A percentile compares a stretch with the other conserved stretches of the same genome.
Evolutionary conservation across 2,113 vertebrate genomes (phyloP).

Genomic region (Brachyhypopomus occidentalis): DNA sequence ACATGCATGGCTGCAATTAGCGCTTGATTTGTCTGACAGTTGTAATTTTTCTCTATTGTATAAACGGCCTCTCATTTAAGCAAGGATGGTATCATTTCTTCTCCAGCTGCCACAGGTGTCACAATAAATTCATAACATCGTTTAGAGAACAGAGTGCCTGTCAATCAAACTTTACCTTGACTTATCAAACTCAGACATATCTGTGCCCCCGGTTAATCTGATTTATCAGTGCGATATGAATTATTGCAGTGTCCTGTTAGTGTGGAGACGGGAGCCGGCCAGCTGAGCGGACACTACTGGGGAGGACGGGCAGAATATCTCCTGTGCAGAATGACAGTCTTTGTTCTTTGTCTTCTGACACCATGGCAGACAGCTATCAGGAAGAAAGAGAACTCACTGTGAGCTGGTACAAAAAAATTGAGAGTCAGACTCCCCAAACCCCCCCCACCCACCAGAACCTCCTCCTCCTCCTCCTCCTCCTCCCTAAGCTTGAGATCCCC

Average conservation of each 20-base stretch:
- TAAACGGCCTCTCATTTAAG: constrained; percentile 40
- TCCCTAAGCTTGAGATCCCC: constrained; percentile 57
- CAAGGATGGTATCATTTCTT: constrained; percentile 46
- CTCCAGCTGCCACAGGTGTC: constrained; percentile 48
- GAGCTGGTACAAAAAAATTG: constrained; percentile 66
- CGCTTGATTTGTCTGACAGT: constrained; percentile 52
- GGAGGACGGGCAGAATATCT: constrained; percentile 70
- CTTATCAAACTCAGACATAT: constrained; percentile 34
- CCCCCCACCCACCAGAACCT: no score
- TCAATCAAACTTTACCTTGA: constrained; percentile 52
- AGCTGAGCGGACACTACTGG: constrained; percentile 39
- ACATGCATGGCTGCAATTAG: constrained; percentile 53
- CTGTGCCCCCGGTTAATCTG: constrained; percentile 38
- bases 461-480: constrained; percentile 2
- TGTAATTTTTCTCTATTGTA: constrained; percentile 54
- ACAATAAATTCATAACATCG: constrained; percentile 54
- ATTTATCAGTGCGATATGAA: constrained; percentile 23
- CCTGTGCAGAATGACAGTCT: constrained; percentile 74
- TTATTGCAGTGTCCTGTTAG: constrained; percentile 24
- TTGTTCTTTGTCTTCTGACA: constrained; percentile 80
- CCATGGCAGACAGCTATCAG: constrained; percentile 80
- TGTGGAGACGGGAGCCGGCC: constrained; percentile 46
- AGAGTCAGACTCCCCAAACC: constrained; percentile 64
- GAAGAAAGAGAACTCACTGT: constrained; percentile 77
- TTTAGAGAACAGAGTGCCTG: constrained; percentile 47